A percentile compares a stretch with the other conserved stretches of the same genome.
phyloP scores from a whole-genome alignment of 2,113 vertebrate species.

The Struthio camelus region DNA sequence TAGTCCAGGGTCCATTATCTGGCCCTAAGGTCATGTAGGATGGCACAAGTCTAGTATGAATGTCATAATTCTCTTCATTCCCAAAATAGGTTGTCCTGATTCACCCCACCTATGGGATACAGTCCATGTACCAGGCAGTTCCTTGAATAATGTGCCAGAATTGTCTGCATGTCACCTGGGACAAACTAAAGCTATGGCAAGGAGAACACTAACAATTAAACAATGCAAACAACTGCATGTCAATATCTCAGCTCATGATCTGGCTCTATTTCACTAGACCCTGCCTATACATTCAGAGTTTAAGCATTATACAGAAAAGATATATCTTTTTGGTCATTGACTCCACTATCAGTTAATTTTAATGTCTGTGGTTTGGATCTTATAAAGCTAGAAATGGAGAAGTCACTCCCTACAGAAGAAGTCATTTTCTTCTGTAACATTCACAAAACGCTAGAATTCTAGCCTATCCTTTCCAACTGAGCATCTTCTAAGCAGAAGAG shows the following conservation, averaged over 20 bases:
- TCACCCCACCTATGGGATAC: neutral
- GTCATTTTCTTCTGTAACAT: neutral
- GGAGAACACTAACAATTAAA: neutral
- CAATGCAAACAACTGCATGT: rapidly evolving
- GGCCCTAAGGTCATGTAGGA: neutral
- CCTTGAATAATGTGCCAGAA: neutral
- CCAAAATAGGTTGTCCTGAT: neutral
- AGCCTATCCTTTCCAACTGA: neutral
- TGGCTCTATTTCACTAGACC: neutral
- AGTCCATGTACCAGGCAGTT: neutral
- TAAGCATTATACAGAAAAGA: neutral
- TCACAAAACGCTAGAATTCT: neutral
- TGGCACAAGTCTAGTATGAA: neutral
- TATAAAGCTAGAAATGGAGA: neutral
- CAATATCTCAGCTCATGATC: neutral
- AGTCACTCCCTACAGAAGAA: neutral
- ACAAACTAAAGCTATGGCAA: neutral
- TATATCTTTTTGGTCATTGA: neutral
- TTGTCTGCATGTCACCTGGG: neutral
- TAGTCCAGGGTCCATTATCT: neutral
- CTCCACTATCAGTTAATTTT: neutral
- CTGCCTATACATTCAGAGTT: neutral
- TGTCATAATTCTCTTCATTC: neutral
- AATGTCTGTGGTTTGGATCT: neutral
- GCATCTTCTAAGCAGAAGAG: neutral